Evolutionary conservation across 2,113 vertebrate species (phyloP), one percentile per base, ranked within the genome.

Genomic region (Glaucidium brasilianum): DNA sequence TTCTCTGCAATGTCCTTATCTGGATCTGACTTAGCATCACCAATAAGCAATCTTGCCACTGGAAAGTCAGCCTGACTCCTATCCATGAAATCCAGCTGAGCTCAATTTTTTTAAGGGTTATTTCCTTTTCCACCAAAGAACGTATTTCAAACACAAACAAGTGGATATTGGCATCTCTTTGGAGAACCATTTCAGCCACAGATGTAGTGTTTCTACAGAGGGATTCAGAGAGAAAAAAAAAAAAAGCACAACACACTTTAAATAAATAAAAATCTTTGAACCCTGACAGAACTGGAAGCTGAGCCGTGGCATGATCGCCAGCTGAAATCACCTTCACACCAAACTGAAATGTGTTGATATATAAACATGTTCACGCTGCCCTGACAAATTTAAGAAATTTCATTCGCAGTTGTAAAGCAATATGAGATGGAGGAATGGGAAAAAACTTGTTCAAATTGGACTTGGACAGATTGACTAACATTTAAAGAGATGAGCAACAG

Each of bases 241-340:
- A n/a, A 35, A n/a, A 41, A 30, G 6, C 9, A 39, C 39, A 39
- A 39, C 10, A 39, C 39, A 20, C 3, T 10, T 3, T 3, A 27
- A 43, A 29, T 22, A 21, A 60, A 75, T 8, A 11, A 2, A 52
- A 27, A 3, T 20, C 37, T 50, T 27, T 19, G n/a, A 30, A 17
- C 1, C 6, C 9, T 2, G 37, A 21, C 9, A 2, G n/a, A 34
- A 19, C 18, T 19, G 19, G n/a, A 63, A 72, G 67, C 49, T 14
- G n/a, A 15, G 37, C 32, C 49, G 11, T 1, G 6, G 58, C 52
- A 49, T 0, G 8, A 34, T 11, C 8, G 1, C 37, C 49, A 45
- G 50, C 49, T 52, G 39, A 41, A 71, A 52, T 23, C 80, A 74
- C 78, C 88, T 35, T 27, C 37, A 53, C 4, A 0, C 11, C 2